Evolutionary conservation across 2,888 invertebrate species (phyloP), one percentile per base, ranked within the genome.

Genomic region (Drosophila neonasuta): DNA sequence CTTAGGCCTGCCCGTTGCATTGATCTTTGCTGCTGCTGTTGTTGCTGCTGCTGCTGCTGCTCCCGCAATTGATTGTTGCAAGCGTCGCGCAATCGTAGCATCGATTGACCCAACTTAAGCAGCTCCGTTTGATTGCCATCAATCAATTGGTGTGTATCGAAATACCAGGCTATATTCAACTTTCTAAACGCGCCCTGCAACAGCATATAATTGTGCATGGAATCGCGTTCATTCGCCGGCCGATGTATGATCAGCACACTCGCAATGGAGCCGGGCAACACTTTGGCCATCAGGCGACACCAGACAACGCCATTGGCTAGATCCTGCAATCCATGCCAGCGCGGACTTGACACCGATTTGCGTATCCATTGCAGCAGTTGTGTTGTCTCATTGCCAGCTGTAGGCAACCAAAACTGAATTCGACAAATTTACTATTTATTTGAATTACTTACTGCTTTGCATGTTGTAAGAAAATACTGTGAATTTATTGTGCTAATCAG

Each of bases 261-360:
- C 50, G 71, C 71, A 46, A 71, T 17, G 1, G 61, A 32, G 32
- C 74, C 72, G 1, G 69, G 64, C 13, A 44, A 39, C 1, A 68
- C 24, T 10, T 57, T 73, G 39, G 42, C 36, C 74, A 68, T 74
- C 10, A 68, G 11, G 2, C 63, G 63, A n/a, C 68, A 74, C 45
- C 48, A 68, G 48, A 68, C 20, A 1, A 68, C 69, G 0, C 74
- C 64, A n/a, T 64, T 57, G 32, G 39, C 32, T 9, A 74, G 49
- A 20, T 72, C 68, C 39, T 30, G 24, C 0, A 66, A 36, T 17
- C 15, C 41, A 13, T 11, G 20, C 17, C 54, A 57, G 17, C 61
- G 71, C 6, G 46, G 46, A 51, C 50, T 58, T 7, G 44, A 13
- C 4, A 62, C 44, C 13, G 45, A 7, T 13, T 11, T 20, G 42